Conservation (phyloP, 2,113 vertebrate genomes). For the Ia io region DNA sequence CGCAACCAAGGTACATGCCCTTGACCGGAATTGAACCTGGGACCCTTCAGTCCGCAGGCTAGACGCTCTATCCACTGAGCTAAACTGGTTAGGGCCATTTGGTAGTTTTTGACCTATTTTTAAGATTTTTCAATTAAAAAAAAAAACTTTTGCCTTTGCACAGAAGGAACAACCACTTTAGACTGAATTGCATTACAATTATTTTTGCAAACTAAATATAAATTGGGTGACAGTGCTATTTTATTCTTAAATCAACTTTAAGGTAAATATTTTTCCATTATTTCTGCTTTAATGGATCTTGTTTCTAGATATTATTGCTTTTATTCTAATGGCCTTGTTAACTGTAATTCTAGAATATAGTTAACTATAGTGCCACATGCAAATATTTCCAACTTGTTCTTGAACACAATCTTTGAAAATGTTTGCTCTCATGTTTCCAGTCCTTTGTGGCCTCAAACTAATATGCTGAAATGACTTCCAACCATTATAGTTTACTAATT, state of each 20-base stretch:
- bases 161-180: conserved; percentile 16
- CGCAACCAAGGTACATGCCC: no score
- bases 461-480: conserved; percentile 64
- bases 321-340: conserved; percentile 42
- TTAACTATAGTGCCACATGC: conserved; percentile 49
- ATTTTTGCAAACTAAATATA: conserved; percentile 56
- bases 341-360: conserved; percentile 53
- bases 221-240: conserved; percentile 33
- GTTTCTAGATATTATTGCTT: conserved; percentile 33
- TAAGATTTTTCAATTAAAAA: neutral
- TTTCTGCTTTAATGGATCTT: conserved; percentile 47
- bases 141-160: neutral
- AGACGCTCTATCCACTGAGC: no score
- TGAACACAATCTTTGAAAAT: conserved; percentile 71
- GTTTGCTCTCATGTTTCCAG: conserved; percentile 64
- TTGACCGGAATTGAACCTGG: no score
- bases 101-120: conserved; percentile 49
- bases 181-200: conserved; percentile 44
- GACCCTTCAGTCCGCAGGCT: no score
- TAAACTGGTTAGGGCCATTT: neutral
- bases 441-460: conserved; percentile 48
- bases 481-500: conserved; percentile 21
- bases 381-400: conserved; percentile 69
- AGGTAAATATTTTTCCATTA: conserved; percentile 43
- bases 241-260: conserved; percentile 50